Base-by-base conservation (phyloP, 2,113 vertebrate species). In the Nymphicus hollandicus region DNA sequence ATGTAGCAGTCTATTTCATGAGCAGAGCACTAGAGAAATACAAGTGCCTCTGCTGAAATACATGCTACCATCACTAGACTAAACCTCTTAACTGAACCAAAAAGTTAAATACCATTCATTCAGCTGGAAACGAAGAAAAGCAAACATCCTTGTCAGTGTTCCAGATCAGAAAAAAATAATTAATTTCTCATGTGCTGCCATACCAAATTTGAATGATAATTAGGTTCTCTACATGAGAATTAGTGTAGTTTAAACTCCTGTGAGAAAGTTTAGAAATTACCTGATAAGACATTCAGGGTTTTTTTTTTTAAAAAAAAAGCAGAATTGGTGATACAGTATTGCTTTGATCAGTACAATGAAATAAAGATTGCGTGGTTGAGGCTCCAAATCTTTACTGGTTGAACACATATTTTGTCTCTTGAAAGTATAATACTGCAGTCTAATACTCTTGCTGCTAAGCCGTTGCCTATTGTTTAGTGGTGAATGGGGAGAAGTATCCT, bases 1-100 rank as follows among this genome's bases (percentile, higher is more conserved):
- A 86, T 64, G 71, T 78, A 94, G 72, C 47, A 88, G 65, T 78
- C 50, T 95, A 95, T 95, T 95, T 91, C 73, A 79, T 58, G 18
- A 87, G 70, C 65, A 89, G 55, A 70, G 28, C 46, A 52, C 47
- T 81, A 85, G 64, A 92, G 81, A 94, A 95, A 92, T 58, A 81
- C 31, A 82, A 85, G 14, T 47, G 24, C 35, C 37, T 83, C 58
- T 53, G 53, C 58, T 92, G 73, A 85, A 85, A 81, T 76, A 27
- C 13, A 11, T n/a, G 46, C 33, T 84, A 14, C 18, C 31, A 84
- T 43, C 20, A 22, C n/a, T 58, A 56, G 19, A 88, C 49, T 88
- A 83, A 91, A 58, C 47, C 18, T 78, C 46, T 49, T 50, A 78
- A 66, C 72, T 73, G 37, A 92, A 63, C 37, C 56, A 39, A 78